A percentile compares a stretch with the other conserved stretches of the same genome.
phyloP scores from a whole-genome alignment of 1,140 invertebrate genomes.

The Ganaspis sp. region DNA sequence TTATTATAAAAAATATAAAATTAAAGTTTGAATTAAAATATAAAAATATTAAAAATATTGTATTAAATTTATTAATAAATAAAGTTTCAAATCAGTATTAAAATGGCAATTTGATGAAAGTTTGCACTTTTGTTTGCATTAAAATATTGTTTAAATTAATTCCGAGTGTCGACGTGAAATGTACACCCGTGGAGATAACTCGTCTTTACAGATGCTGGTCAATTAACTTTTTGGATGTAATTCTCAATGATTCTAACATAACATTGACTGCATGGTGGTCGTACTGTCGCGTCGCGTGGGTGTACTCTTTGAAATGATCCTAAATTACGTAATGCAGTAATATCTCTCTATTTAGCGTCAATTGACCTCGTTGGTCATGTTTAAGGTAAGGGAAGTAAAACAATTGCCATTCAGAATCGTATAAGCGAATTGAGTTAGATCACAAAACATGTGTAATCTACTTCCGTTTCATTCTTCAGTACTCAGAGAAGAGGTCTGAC shows the following conservation, averaged over 20 bases:
- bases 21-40: too few relatives aligned
- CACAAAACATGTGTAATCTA: conserved; percentile 62
- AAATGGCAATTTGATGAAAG: too few relatives aligned
- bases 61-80: too few relatives aligned
- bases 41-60: too few relatives aligned
- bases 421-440: conserved; percentile 63
- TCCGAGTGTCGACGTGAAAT: too few relatives aligned
- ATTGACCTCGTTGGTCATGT: conserved; percentile 76
- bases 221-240: conserved; percentile 46
- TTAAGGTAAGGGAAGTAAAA: conserved; percentile 75
- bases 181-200: conserved; percentile 46
- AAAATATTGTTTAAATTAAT: too few relatives aligned
- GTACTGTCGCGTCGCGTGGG: conserved; percentile 64
- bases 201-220: conserved; percentile 37
- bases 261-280: conserved; percentile 44
- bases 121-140: too few relatives aligned
- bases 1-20: too few relatives aligned
- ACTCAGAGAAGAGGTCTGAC: too few relatives aligned
- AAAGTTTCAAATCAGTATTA: too few relatives aligned
- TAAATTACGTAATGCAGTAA: conserved; percentile 74
- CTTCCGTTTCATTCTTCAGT: conserved; percentile 70
- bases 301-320: conserved; percentile 74
- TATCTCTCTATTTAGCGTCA: conserved; percentile 73
- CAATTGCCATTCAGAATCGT: conserved; percentile 73
- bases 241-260: conserved; percentile 42